phyloP scores from a whole-genome alignment of 2,888 invertebrate species.

The Brenthis ino region DNA sequence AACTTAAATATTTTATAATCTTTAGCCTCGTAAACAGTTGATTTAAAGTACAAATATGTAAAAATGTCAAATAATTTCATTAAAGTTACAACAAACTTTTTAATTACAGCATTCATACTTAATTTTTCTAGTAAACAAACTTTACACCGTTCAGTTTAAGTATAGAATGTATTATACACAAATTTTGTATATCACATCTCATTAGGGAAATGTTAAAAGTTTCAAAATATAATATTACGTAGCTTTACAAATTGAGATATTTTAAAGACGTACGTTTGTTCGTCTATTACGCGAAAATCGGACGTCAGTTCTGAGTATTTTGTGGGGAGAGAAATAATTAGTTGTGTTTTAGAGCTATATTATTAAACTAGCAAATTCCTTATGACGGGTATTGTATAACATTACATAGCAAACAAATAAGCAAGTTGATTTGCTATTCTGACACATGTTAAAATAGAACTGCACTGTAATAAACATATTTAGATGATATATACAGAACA shows the following conservation, averaged over 20 bases:
- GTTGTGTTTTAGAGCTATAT: not conserved
- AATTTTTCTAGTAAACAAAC: slow-evolving; percentile 10
- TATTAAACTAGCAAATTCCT: too few species aligned
- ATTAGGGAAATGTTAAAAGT: slow-evolving; percentile 17
- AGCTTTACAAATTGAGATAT: not conserved
- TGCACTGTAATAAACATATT: slow-evolving; percentile 3
- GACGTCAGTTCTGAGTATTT: too few species aligned
- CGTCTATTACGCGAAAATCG: too few species aligned
- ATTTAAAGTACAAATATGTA: not conserved
- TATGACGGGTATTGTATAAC: too few species aligned
- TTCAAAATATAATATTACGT: slow-evolving; percentile 11
- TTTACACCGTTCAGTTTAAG: not conserved
- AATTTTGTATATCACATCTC: slow-evolving; percentile 7
- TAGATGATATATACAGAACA: slow-evolving; percentile 22
- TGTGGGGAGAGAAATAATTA: not conserved
- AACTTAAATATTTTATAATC: not conserved
- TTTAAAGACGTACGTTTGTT: not conserved
- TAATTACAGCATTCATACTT: slow-evolving; percentile 5
- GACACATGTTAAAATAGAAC: too few species aligned
- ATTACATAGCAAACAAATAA: too few species aligned
- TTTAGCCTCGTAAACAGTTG: not conserved
- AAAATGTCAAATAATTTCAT: slow-evolving; percentile 1
- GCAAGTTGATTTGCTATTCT: too few species aligned
- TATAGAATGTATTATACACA: slow-evolving; percentile 4
- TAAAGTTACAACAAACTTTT: not conserved